Percentiles rank a stretch among this genome's conserved stretches.
Evolutionary conservation across 2,888 invertebrate species (phyloP).

Genomic region (Habrosyne pyritoides): DNA sequence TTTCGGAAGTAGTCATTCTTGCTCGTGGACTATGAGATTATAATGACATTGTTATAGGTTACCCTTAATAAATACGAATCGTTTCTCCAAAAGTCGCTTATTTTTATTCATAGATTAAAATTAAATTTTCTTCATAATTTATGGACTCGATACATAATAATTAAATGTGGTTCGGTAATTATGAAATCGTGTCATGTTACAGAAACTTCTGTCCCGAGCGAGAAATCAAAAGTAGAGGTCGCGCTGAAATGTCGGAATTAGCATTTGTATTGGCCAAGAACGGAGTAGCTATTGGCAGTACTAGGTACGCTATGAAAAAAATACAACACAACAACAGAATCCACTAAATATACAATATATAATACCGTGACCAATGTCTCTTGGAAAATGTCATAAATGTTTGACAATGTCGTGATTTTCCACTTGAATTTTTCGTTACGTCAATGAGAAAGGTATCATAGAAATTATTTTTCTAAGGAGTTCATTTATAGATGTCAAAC

Average conservation of each 20-base stretch:
- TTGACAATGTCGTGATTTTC: not conserved
- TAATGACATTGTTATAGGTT: no score
- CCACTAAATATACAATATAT: not conserved
- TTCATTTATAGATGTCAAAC: not conserved
- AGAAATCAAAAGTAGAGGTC: conserved; percentile 67
- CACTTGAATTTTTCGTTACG: not conserved
- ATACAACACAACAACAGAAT: not conserved
- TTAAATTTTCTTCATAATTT: no score
- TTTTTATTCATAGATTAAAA: no score
- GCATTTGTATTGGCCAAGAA: conserved; percentile 52
- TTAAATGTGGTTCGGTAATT: conserved; percentile 52
- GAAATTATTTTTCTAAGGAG: not conserved
- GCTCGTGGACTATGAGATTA: not conserved
- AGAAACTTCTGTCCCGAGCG: conserved; percentile 51
- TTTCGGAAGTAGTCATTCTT: not conserved
- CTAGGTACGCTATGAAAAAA: not conserved
- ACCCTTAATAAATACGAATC: no score
- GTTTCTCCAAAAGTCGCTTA: no score
- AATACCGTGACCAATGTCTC: not conserved
- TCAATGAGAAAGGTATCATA: not conserved
- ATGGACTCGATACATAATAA: conserved; percentile 19
- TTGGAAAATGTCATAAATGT: not conserved
- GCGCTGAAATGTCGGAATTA: conserved; percentile 64
- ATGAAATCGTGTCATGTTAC: conserved; percentile 51
- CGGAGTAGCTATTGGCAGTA: conserved; percentile 32